A percentile compares a stretch with the other conserved stretches of the same genome.
phyloP scores from a whole-genome alignment of 64 coral and sea anemone species.

The Actinia equina region DNA sequence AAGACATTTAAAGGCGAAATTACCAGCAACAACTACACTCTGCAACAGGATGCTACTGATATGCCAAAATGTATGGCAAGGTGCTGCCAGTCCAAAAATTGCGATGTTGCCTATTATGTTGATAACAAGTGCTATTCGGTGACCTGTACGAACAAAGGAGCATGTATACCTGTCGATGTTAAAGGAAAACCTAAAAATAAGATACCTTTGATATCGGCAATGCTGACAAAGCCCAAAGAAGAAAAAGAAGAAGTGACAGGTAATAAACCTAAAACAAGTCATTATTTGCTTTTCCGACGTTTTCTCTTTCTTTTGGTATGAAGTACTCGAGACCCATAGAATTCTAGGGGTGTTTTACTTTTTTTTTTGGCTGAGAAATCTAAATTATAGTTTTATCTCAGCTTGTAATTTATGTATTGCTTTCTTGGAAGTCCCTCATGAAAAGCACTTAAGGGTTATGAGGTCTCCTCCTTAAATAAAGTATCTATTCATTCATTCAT shows the following conservation, averaged over 20 bases:
- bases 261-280: neutral
- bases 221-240: slow-evolving; percentile 67
- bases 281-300: too few relatives aligned
- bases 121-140: slow-evolving; percentile 81
- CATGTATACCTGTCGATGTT: slow-evolving; percentile 58
- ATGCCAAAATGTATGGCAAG: slow-evolving; percentile 85
- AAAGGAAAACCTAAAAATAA: slow-evolving; percentile 62
- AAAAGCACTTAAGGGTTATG: too few relatives aligned
- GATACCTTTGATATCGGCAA: slow-evolving; percentile 50
- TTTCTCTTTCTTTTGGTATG: too few relatives aligned
- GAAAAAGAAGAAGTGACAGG: slow-evolving; percentile 61
- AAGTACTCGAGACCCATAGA: too few relatives aligned
- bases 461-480: too few relatives aligned
- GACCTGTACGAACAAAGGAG: slow-evolving; percentile 48
- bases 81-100: slow-evolving; percentile 76
- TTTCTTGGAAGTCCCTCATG: too few relatives aligned
- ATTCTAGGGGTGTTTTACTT: too few relatives aligned
- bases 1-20: slow-evolving; percentile 50
- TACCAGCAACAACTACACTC: slow-evolving; percentile 68
- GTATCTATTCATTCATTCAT: too few relatives aligned
- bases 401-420: too few relatives aligned
- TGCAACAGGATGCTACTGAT: slow-evolving; percentile 41
- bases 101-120: slow-evolving; percentile 73
- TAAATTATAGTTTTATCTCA: too few relatives aligned
- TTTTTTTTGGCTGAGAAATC: too few relatives aligned